Conservation (phyloP, 2,113 vertebrate genomes). For the Grallaria varia region DNA sequence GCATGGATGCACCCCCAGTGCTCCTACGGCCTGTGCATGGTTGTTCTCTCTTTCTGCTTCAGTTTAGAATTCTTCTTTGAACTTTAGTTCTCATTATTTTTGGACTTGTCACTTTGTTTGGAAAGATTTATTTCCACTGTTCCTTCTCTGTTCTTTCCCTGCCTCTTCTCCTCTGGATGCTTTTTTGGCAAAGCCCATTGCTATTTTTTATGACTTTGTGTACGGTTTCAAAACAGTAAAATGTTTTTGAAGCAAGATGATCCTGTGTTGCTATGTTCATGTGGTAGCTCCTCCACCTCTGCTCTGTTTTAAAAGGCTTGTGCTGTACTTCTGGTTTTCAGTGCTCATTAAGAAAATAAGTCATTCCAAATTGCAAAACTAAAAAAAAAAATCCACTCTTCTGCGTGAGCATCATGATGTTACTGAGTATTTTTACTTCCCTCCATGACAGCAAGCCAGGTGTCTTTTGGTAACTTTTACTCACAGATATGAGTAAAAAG, state of each 20-base stretch:
- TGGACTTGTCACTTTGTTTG: slow-evolving; percentile 75
- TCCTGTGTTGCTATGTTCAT: slow-evolving; percentile 39
- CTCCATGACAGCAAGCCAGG: background rate
- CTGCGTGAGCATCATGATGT: background rate
- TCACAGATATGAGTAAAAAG: background rate
- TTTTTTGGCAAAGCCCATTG: slow-evolving; percentile 39
- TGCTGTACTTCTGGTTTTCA: background rate
- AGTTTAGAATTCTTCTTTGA: slow-evolving; percentile 76
- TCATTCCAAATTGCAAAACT: background rate
- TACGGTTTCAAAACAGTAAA: slow-evolving; percentile 67
- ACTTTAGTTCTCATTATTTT: slow-evolving; percentile 79
- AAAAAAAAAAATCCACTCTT: background rate
- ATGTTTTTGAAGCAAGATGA: slow-evolving; percentile 64
- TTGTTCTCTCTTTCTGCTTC: slow-evolving; percentile 47
- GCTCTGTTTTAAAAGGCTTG: background rate
- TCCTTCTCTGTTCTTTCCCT: slow-evolving; percentile 73
- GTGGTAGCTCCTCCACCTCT: slow-evolving; percentile 26
- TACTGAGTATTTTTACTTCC: background rate
- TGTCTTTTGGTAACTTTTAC: background rate
- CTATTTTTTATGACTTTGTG: slow-evolving; percentile 70
- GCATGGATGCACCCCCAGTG: background rate
- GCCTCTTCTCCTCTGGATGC: slow-evolving; percentile 64
- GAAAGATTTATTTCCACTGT: slow-evolving; percentile 75
- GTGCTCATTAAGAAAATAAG: slow-evolving; percentile 29
- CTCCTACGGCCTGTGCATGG: background rate